These are phyloP conservation scores for Amblyjoppa proteus DNA, from an alignment of 2,888 invertebrate species.

Conservation along the genomic window DNA sequence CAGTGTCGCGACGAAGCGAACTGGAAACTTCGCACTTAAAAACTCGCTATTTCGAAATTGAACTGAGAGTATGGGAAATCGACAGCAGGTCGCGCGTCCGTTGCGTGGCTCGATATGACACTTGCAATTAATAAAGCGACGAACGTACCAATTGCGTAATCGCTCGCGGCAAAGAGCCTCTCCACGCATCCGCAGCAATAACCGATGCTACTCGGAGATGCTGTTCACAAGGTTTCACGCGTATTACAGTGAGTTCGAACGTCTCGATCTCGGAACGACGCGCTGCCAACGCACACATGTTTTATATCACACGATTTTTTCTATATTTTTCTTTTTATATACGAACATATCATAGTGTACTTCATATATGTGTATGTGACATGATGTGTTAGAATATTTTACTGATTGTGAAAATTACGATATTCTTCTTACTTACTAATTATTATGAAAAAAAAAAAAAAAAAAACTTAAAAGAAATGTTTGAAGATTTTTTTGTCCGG, in stretches of 20 bases:
- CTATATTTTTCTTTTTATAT: background rate
- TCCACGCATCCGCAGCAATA: slow-evolving; percentile 14
- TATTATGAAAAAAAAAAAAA: background rate
- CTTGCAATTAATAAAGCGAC: slow-evolving; percentile 64
- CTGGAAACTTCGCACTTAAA: background rate
- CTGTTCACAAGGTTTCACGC: slow-evolving; percentile 74
- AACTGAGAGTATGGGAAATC: background rate
- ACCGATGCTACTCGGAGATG: slow-evolving; percentile 68
- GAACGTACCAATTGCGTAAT: slow-evolving; percentile 68
- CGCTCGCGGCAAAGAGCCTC: slow-evolving; percentile 31
- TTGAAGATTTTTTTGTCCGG: background rate
- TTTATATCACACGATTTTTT: background rate
- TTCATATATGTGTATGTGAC: slow-evolving; percentile 22
- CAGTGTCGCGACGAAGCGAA: background rate
- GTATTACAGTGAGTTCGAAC: slow-evolving; percentile 73
- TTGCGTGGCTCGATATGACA: slow-evolving; percentile 60
- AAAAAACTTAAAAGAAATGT: background rate
- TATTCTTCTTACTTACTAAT: slow-evolving; percentile 14
- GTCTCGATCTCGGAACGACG: slow-evolving; percentile 39
- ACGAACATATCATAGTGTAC: slow-evolving; percentile 2
- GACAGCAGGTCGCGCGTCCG: slow-evolving; percentile 47
- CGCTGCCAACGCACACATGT: slow-evolving; percentile 1
- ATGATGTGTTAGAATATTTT: slow-evolving; percentile 1
- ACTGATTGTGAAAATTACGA: slow-evolving; percentile 2
- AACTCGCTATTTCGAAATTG: background rate